Conservation (phyloP, 2,797 vertebrate species). For the Melanogrammus aeglefinus region DNA sequence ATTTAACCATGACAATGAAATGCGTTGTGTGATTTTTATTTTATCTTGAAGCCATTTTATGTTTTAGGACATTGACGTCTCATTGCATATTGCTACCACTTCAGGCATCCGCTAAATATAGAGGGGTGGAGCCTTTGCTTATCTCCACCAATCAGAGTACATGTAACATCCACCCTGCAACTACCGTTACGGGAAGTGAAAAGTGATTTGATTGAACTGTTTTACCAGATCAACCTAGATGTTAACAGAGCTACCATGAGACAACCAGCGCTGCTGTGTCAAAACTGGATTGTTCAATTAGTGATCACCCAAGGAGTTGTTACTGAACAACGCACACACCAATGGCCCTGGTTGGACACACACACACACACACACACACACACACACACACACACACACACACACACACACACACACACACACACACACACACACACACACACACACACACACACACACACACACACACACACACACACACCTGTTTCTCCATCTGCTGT, state of each 20-base stretch:
- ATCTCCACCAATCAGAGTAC: not conserved
- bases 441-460: not conserved
- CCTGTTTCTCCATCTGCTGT: not conserved
- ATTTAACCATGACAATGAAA: not conserved
- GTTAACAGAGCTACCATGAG: not conserved
- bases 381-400: not conserved
- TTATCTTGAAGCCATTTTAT: not conserved
- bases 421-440: conserved; percentile 3
- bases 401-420: conserved; percentile 3
- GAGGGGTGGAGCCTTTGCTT: not conserved
- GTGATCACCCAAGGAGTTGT: conserved; percentile 4
- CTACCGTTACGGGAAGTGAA: not conserved
- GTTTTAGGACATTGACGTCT: no score
- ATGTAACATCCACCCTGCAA: not conserved
- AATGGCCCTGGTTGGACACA: no score
- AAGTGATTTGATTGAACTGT: not conserved
- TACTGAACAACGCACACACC: not conserved
- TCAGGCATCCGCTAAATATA: not conserved
- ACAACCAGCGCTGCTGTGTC: not conserved
- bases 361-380: not conserved
- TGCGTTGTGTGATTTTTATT: not conserved
- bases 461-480: conserved; percentile 4
- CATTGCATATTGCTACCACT: no score
- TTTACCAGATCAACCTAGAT: not conserved
- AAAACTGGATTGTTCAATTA: conserved; percentile 5